Percentiles rank a stretch among this genome's conserved stretches.
These are phyloP conservation scores for Dolichomitus sp. DNA, from an alignment of 2,888 invertebrate genomes.

Conservation along the genomic window DNA sequence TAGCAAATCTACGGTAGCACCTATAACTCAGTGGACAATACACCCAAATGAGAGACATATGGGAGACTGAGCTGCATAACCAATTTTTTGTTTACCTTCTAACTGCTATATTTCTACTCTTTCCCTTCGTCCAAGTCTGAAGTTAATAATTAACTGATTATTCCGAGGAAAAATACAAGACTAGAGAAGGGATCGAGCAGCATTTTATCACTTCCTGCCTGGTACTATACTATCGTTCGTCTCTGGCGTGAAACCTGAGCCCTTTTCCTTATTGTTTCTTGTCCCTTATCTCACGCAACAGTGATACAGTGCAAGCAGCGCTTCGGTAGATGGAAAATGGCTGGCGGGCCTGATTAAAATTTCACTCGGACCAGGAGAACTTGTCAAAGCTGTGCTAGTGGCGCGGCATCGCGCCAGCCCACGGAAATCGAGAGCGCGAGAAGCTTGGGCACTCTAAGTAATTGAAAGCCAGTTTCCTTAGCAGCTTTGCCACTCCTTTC, in stretches of 20 bases:
- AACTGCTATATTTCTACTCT: slow-evolving; percentile 5
- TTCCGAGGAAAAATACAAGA: slow-evolving; percentile 1
- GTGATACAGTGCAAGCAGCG: slow-evolving; percentile 25
- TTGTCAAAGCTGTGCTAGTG: slow-evolving; percentile 62
- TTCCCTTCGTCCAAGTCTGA: neutral
- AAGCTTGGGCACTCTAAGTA: slow-evolving; percentile 73
- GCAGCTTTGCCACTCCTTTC: slow-evolving; percentile 51
- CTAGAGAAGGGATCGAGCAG: slow-evolving; percentile 17
- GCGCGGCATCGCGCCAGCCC: slow-evolving; percentile 28
- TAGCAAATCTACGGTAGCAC: slow-evolving; percentile 20
- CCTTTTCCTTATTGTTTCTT: slow-evolving; percentile 58
- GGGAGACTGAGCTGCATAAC: slow-evolving; percentile 28
- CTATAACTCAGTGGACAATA: slow-evolving; percentile 29
- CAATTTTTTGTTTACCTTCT: slow-evolving; percentile 17
- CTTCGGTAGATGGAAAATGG: slow-evolving; percentile 61
- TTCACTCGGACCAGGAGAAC: slow-evolving; percentile 65
- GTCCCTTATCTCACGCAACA: slow-evolving; percentile 48
- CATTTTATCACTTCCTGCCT: slow-evolving; percentile 32
- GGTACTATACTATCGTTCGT: slow-evolving; percentile 2
- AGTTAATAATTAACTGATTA: slow-evolving; percentile 34
- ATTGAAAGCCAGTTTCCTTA: slow-evolving; percentile 74
- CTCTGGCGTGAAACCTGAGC: slow-evolving; percentile 33
- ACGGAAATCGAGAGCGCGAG: slow-evolving; percentile 43
- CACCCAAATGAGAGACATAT: slow-evolving; percentile 44
- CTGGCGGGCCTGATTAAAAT: slow-evolving; percentile 69